Evolutionary conservation across 2,888 invertebrate genomes (phyloP).

Genomic region (Adineta ricciae): DNA sequence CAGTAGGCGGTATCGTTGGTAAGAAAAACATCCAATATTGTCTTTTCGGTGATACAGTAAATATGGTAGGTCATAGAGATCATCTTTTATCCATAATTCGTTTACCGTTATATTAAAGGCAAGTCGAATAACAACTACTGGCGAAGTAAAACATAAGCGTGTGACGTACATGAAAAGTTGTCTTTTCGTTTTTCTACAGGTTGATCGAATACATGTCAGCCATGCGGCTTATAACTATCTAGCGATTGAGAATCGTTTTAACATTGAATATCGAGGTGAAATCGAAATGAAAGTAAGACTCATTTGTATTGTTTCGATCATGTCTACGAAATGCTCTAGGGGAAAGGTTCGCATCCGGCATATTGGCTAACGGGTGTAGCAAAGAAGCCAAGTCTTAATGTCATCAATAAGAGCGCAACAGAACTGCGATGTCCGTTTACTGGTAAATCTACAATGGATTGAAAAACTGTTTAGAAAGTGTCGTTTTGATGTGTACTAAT

Average conservation of each 20-base stretch:
- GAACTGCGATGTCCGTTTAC: background rate
- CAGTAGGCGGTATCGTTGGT: conserved; percentile 32
- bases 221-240: conserved; percentile 12
- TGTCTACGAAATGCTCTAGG: background rate
- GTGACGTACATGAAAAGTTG: too few species aligned
- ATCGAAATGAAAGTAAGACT: background rate
- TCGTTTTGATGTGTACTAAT: too few species aligned
- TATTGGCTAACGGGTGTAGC: conserved; percentile 22
- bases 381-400: background rate
- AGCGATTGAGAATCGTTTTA: background rate
- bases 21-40: conserved; percentile 29
- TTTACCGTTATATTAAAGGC: too few species aligned
- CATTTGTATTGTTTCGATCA: background rate
- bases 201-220: conserved; percentile 23
- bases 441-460: too few species aligned
- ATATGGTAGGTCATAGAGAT: background rate
- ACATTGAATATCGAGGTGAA: conserved; percentile 26
- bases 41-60: conserved; percentile 31
- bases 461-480: too few species aligned
- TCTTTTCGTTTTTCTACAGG: background rate
- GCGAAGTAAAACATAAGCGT: background rate
- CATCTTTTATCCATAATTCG: too few species aligned
- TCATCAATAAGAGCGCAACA: background rate
- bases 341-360: conserved; percentile 24
- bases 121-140: background rate